phyloP scores from a whole-genome alignment of 2,888 invertebrate species.

The Gryllus longicercus region DNA sequence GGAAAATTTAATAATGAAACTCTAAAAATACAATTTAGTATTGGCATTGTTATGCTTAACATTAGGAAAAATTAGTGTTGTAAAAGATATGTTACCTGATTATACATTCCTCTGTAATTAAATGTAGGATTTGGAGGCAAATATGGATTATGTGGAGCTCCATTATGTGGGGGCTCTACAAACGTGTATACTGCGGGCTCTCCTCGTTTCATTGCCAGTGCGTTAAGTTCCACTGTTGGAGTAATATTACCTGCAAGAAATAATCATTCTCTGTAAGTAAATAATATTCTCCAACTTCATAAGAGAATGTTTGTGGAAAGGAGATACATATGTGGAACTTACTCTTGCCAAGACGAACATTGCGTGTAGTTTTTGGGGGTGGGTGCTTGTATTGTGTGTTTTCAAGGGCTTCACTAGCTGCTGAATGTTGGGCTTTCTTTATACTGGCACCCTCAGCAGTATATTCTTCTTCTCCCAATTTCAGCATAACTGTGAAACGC shows the following conservation, averaged over 20 bases:
- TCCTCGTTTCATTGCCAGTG: conserved; percentile 92
- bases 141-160: conserved; percentile 31
- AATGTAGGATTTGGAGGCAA: conserved; percentile 39
- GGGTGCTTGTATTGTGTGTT: conserved; percentile 83
- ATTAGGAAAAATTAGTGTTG: no score
- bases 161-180: conserved; percentile 43
- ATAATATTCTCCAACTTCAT: neutral
- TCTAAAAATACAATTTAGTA: no score
- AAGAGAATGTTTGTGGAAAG: neutral
- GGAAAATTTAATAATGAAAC: no score
- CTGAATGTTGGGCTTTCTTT: conserved; percentile 96
- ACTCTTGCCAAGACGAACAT: conserved; percentile 45
- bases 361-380: conserved; percentile 58
- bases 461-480: conserved; percentile 83
- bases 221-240: conserved; percentile 92
- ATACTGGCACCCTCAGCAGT: conserved; percentile 93
- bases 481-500: conserved; percentile 91
- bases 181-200: conserved; percentile 80
- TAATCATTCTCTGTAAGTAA: neutral
- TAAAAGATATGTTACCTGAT: conserved; percentile 37
- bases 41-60: no score
- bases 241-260: conserved; percentile 65
- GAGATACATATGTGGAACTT: conserved; percentile 26
- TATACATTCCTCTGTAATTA: conserved; percentile 45
- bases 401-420: conserved; percentile 82